Conservation (phyloP, 2,888 invertebrate species). For the Tenthredo mesomela region DNA sequence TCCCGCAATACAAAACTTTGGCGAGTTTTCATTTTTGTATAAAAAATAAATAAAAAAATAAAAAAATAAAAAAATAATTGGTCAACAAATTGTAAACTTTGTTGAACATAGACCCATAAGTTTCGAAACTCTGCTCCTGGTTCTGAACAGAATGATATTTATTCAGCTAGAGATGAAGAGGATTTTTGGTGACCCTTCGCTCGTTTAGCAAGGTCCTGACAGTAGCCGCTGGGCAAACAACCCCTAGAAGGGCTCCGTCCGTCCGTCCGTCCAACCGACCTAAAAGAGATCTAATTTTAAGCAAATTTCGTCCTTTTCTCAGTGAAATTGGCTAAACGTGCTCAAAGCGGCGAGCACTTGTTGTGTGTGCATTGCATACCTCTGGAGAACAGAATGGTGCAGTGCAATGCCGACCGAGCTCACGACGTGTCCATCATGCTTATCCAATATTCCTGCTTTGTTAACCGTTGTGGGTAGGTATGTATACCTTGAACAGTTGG, state of each 20-base stretch:
- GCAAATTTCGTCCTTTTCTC: slow-evolving; percentile 67
- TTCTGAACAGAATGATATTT: too few species aligned
- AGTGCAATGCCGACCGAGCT: neutral
- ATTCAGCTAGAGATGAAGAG: neutral
- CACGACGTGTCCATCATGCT: slow-evolving; percentile 64
- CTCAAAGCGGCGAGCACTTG: slow-evolving; percentile 52
- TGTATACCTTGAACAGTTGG: slow-evolving; percentile 36
- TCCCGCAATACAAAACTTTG: too few species aligned
- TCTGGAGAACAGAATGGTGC: too few species aligned
- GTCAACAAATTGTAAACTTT: too few species aligned
- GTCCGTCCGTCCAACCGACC: neutral
- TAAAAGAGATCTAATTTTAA: slow-evolving; percentile 67
- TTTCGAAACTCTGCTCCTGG: neutral
- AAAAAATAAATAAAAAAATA: too few species aligned
- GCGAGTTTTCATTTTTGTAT: too few species aligned
- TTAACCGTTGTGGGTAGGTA: slow-evolving; percentile 61
- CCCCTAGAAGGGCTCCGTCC: neutral
- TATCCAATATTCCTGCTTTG: slow-evolving; percentile 71
- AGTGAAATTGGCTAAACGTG: slow-evolving; percentile 71
- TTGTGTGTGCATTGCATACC: neutral
- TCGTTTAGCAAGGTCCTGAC: neutral
- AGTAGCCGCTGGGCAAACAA: neutral
- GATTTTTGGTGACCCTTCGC: slow-evolving; percentile 17
- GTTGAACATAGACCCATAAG: neutral
- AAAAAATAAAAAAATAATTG: too few species aligned